A percentile compares a stretch with the other conserved stretches of the same genome.
Evolutionary conservation across 2,888 invertebrate species (phyloP).

Genomic region (Entomobrya proxima): DNA sequence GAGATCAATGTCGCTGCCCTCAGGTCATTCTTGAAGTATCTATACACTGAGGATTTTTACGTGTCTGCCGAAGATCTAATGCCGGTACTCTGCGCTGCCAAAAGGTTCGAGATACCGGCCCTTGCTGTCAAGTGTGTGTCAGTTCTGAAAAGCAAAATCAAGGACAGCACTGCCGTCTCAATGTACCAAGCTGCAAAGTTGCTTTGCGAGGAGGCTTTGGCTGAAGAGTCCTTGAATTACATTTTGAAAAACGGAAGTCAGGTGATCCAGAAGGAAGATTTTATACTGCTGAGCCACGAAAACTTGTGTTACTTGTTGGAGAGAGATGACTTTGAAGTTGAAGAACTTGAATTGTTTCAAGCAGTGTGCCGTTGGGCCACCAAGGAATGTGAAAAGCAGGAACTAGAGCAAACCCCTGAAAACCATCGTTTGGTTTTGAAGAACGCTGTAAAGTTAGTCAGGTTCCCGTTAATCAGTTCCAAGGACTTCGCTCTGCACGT

Average conservation of each 20-base stretch:
- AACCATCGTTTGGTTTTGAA: slow-evolving; percentile 70
- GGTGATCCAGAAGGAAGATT: slow-evolving; percentile 70
- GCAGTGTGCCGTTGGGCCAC: slow-evolving; percentile 68
- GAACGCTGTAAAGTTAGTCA: slow-evolving; percentile 64
- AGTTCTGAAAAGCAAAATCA: slow-evolving; percentile 71
- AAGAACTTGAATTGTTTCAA: slow-evolving; percentile 71
- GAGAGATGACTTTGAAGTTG: slow-evolving; percentile 71
- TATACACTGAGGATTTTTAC: slow-evolving; percentile 72
- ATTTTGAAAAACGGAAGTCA: slow-evolving; percentile 69
- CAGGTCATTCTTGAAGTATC: slow-evolving; percentile 69
- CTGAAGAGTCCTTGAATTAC: slow-evolving; percentile 71
- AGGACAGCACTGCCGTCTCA: slow-evolving; percentile 70
- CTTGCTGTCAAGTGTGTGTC: slow-evolving; percentile 70
- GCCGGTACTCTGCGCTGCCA: slow-evolving; percentile 74
- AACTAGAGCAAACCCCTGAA: slow-evolving; percentile 68
- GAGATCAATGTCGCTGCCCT: slow-evolving; percentile 71
- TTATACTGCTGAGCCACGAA: slow-evolving; percentile 67
- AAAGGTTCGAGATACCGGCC: slow-evolving; percentile 70
- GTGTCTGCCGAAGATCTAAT: slow-evolving; percentile 71
- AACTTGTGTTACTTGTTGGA: slow-evolving; percentile 69
- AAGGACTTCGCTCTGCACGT: slow-evolving; percentile 72
- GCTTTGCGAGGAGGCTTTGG: slow-evolving; percentile 68
- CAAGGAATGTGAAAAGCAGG: slow-evolving; percentile 71
- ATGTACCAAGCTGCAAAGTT: slow-evolving; percentile 73
- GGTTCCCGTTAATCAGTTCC: slow-evolving; percentile 68